These are phyloP conservation scores for Dryobates pubescens DNA, from an alignment of 2,797 vertebrate genomes.

Conservation along the genomic window DNA sequence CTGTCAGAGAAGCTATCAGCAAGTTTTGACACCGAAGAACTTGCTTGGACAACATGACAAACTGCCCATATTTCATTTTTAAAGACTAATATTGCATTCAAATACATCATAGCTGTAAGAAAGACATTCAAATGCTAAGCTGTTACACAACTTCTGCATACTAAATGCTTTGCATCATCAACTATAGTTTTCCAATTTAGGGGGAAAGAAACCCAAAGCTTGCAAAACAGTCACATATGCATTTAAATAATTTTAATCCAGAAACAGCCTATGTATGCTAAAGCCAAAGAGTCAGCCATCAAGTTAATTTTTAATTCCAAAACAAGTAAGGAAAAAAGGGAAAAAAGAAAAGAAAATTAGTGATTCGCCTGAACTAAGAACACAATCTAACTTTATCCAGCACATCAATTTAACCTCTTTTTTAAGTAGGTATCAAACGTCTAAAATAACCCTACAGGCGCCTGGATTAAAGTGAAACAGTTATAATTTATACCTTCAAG, in stretches of 20 bases:
- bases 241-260: background rate
- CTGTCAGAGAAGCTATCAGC: background rate
- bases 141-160: background rate
- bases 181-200: background rate
- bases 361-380: background rate
- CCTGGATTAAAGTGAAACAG: background rate
- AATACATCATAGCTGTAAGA: background rate
- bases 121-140: background rate
- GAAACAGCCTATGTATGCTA: background rate
- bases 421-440: background rate
- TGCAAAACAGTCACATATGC: background rate
- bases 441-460: fast-evolving
- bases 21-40: background rate
- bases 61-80: background rate
- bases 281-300: background rate
- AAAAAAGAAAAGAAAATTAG: background rate
- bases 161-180: background rate
- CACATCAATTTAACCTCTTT: background rate
- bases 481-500: background rate
- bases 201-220: background rate
- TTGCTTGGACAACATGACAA: background rate
- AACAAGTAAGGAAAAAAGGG: background rate
- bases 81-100: background rate
- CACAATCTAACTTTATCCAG: background rate
- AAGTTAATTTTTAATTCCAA: background rate